phyloP scores from a whole-genome alignment of 1,140 invertebrate genomes.

The Pantala flavescens region DNA sequence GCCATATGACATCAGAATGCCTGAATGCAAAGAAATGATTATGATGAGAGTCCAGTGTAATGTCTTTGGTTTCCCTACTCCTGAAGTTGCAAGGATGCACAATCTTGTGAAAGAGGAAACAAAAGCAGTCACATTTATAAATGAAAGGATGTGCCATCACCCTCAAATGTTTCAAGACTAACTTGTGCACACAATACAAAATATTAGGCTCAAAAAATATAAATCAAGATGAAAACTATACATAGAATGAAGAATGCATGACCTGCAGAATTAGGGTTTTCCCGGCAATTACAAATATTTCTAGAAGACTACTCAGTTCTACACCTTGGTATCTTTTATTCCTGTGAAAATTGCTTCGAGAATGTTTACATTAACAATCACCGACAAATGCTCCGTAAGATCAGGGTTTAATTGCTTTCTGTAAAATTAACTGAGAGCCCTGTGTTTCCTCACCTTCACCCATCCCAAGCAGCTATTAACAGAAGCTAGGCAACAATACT shows the following conservation, averaged over 20 bases:
- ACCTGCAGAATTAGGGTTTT: not conserved
- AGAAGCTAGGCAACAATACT: constrained; percentile 3
- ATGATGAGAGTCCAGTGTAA: constrained; percentile 6
- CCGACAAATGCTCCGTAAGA: constrained; percentile 8
- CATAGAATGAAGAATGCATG: not conserved
- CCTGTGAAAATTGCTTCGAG: not conserved
- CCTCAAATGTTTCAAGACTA: not conserved
- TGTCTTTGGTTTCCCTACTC: constrained; percentile 8
- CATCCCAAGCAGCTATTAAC: constrained; percentile 8
- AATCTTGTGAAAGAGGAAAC: constrained; percentile 6
- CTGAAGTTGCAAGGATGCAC: constrained; percentile 4
- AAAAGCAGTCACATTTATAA: constrained; percentile 3
- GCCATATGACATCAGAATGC: constrained; percentile 4
- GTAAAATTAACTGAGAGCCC: not conserved
- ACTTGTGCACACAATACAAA: not conserved
- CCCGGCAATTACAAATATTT: constrained; percentile 4
- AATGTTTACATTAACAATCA: constrained; percentile 10
- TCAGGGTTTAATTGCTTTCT: constrained; percentile 1
- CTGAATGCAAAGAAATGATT: constrained; percentile 3
- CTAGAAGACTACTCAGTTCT: constrained; percentile 9
- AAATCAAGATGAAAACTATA: not conserved
- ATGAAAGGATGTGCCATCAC: not conserved
- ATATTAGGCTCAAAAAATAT: not conserved
- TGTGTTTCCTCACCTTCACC: not conserved
- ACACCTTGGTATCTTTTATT: constrained; percentile 1